Conservation (phyloP, 2,888 invertebrate genomes). For the Lepeophtheirus nordmannii region DNA sequence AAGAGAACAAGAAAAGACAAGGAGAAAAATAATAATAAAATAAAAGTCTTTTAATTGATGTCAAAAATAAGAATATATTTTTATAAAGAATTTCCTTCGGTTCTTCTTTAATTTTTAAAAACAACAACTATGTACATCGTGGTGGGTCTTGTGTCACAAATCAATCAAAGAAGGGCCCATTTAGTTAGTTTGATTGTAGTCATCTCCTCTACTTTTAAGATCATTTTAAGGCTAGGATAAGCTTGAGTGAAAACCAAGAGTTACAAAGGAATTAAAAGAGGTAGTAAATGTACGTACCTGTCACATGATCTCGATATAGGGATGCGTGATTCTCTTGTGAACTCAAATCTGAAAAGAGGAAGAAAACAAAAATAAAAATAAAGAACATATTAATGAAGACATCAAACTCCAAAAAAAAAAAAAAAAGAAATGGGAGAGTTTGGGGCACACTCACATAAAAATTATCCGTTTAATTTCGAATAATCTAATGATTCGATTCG, state of each 20-base stretch:
- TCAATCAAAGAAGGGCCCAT: neutral
- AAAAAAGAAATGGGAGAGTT: too few species aligned
- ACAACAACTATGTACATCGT: neutral
- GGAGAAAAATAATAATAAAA: conserved; percentile 20
- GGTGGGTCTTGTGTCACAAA: neutral
- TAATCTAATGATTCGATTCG: too few species aligned
- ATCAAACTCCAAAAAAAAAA: neutral
- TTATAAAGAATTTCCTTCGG: neutral
- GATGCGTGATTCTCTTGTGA: conserved; percentile 3
- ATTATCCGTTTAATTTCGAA: too few species aligned
- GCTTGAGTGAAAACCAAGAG: too few species aligned
- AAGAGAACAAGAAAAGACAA: conserved; percentile 28
- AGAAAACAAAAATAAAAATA: conserved; percentile 13
- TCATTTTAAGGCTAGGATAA: too few species aligned
- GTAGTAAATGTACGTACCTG: too few species aligned
- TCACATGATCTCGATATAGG: conserved; percentile 4
- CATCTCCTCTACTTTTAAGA: too few species aligned
- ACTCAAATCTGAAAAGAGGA: conserved; percentile 7
- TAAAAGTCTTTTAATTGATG: neutral
- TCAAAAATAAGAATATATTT: neutral
- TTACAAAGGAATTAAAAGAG: neutral
- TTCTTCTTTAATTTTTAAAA: neutral
- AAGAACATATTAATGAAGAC: neutral
- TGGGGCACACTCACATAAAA: too few species aligned
- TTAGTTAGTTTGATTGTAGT: too few species aligned